A percentile compares a stretch with the other conserved stretches of the same genome.
Evolutionary conservation across 1,140 invertebrate genomes (phyloP).

Genomic region (Brachionus angularis): DNA sequence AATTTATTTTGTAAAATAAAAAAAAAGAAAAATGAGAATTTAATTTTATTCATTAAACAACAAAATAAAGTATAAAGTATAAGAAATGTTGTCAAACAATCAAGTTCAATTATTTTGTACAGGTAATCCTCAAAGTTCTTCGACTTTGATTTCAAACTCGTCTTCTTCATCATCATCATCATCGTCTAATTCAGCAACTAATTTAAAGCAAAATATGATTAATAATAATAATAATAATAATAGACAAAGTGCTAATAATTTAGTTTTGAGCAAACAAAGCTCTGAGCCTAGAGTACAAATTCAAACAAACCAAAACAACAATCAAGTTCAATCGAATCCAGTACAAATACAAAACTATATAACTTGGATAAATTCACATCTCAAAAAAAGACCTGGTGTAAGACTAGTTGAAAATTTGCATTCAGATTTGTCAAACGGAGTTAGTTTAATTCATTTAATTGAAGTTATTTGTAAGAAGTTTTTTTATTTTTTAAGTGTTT

Average conservation of each 20-base stretch:
- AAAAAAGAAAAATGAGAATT: too few species aligned
- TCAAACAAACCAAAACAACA: too few species aligned
- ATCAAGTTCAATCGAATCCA: constrained; percentile 43
- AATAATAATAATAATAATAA: too few species aligned
- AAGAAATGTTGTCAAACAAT: constrained; percentile 2
- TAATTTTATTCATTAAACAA: too few species aligned
- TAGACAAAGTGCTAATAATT: constrained; percentile 3
- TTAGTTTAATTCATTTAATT: constrained; percentile 57
- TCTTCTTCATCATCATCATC: neutral
- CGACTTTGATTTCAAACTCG: constrained; percentile 12
- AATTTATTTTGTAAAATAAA: too few species aligned
- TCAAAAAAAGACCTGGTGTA: constrained; percentile 55
- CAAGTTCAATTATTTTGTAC: neutral
- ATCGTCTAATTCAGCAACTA: too few species aligned
- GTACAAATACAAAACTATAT: constrained; percentile 56
- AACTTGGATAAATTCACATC: constrained; percentile 60
- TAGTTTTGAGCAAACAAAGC: too few species aligned
- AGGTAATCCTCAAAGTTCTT: constrained; percentile 11
- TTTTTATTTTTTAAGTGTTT: constrained; percentile 34
- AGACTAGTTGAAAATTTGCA: constrained; percentile 56
- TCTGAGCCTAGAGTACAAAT: too few species aligned
- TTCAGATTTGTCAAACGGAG: constrained; percentile 58
- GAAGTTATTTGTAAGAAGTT: constrained; percentile 57
- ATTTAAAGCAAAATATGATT: too few species aligned
- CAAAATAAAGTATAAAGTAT: too few species aligned